phyloP scores from a whole-genome alignment of 2,888 invertebrate species.

The Conchocele bisecta region DNA sequence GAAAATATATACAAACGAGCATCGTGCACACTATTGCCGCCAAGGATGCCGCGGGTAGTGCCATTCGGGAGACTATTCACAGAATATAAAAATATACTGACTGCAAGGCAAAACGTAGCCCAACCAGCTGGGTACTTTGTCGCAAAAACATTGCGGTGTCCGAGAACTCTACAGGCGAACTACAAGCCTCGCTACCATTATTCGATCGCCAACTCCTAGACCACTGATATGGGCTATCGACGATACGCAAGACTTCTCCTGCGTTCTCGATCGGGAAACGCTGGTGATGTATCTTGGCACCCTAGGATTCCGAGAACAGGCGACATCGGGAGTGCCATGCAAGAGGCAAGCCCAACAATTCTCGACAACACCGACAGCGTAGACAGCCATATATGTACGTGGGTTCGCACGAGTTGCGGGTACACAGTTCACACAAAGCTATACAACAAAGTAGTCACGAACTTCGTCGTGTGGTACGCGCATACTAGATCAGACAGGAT shows the following conservation, averaged over 20 bases:
- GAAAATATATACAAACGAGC: too few species aligned
- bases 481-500: too few species aligned
- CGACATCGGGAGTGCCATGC: too few species aligned
- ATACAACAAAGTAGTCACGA: too few species aligned
- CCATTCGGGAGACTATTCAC: not conserved
- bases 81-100: not conserved
- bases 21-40: not conserved
- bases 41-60: not conserved
- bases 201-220: not conserved
- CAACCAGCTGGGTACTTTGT: not conserved
- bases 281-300: not conserved
- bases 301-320: constrained; percentile 9
- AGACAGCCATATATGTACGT: not conserved
- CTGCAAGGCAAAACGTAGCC: not conserved
- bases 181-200: not conserved
- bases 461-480: too few species aligned
- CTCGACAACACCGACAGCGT: not conserved
- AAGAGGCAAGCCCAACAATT: too few species aligned
- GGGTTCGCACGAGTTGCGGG: too few species aligned
- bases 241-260: constrained; percentile 8
- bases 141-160: not conserved
- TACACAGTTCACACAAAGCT: too few species aligned
- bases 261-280: constrained; percentile 1
- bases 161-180: not conserved
- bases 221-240: constrained; percentile 4